Conservation (phyloP, 2,797 vertebrate species). For the Amazonetta brasiliensis region DNA sequence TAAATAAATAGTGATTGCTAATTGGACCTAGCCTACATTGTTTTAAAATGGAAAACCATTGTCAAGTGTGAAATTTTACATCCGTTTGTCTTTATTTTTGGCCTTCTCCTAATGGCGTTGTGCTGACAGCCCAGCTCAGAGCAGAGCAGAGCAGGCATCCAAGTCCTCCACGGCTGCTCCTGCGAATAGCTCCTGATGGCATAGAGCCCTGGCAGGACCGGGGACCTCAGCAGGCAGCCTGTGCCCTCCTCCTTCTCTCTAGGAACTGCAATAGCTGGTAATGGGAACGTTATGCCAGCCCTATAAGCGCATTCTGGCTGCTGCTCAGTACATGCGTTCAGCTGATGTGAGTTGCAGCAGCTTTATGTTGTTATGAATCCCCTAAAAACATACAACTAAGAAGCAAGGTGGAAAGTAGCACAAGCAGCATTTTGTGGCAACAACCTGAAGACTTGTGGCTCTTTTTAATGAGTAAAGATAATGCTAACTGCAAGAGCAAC, state of each 20-base stretch:
- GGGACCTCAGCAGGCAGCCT: background rate
- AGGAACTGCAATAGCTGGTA: background rate
- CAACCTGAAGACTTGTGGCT: background rate
- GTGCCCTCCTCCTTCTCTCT: background rate
- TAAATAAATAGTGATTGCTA: constrained; percentile 68
- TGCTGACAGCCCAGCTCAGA: background rate
- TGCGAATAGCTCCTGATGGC: background rate
- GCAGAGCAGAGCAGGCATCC: background rate
- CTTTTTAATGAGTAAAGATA: background rate
- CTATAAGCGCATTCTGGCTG: background rate
- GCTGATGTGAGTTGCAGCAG: background rate
- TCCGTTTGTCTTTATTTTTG: constrained; percentile 51
- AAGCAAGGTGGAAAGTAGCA: background rate
- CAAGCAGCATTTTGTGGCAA: background rate
- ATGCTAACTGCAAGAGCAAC: background rate
- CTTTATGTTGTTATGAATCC: background rate
- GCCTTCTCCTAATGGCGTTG: background rate
- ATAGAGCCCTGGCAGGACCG: background rate
- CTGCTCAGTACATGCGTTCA: rapidly evolving
- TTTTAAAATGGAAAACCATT: constrained; percentile 68
- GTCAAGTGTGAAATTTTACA: constrained; percentile 50
- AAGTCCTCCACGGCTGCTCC: background rate
- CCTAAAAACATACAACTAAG: background rate
- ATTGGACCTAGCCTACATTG: constrained; percentile 51
- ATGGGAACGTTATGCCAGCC: background rate